phyloP scores from a whole-genome alignment of 1,140 invertebrate genomes.

The Stegodyphus mimosarum region DNA sequence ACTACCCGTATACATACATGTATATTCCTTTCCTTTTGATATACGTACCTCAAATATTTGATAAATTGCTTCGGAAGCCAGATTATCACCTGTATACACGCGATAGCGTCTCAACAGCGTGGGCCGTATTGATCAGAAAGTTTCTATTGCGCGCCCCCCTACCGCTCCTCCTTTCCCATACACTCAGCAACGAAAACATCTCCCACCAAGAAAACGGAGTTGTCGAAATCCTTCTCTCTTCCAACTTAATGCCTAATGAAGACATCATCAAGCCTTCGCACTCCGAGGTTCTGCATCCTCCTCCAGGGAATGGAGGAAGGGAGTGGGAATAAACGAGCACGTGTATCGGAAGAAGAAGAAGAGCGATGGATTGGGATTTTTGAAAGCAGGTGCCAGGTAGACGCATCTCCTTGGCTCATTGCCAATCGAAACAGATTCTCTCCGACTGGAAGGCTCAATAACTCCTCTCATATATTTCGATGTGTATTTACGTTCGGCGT shows the following conservation, averaged over 20 bases:
- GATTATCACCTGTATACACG: no score
- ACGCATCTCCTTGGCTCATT: conserved; percentile 20
- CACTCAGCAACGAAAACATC: neutral
- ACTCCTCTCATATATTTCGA: neutral
- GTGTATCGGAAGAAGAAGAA: neutral
- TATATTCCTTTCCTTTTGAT: no score
- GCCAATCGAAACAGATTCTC: conserved; percentile 19
- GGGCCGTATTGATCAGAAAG: no score
- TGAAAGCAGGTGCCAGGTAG: conserved; percentile 49
- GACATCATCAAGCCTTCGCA: conserved; percentile 14
- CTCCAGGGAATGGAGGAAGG: neutral
- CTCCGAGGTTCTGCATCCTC: neutral
- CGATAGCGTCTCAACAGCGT: no score
- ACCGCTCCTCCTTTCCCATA: neutral
- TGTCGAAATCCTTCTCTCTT: conserved; percentile 19
- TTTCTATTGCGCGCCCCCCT: neutral
- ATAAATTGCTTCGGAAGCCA: no score
- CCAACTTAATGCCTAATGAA: conserved; percentile 16
- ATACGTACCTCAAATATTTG: no score
- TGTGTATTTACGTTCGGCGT: neutral
- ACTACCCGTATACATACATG: no score
- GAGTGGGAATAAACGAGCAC: neutral
- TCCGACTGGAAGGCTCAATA: neutral
- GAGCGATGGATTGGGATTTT: conserved; percentile 33
- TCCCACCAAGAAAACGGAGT: neutral